phyloP scores from a whole-genome alignment of 1,140 invertebrate species.

The Drosophila ananassae region DNA sequence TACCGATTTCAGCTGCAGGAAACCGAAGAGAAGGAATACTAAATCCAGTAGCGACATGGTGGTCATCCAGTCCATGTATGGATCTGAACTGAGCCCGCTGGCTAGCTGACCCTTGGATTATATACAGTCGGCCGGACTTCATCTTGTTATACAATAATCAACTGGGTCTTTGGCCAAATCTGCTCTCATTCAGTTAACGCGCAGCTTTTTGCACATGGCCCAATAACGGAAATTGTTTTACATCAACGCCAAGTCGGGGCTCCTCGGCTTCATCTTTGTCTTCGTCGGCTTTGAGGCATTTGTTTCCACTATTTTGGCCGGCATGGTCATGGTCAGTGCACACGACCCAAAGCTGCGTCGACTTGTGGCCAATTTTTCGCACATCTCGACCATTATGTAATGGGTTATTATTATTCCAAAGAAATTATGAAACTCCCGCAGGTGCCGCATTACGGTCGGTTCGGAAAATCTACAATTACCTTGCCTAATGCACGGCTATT shows the following conservation, averaged over 20 bases:
- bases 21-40: conserved; percentile 14
- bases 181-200: conserved; percentile 48
- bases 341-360: conserved; percentile 49
- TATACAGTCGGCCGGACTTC: conserved; percentile 35
- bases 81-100: conserved; percentile 53
- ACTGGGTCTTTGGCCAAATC: conserved; percentile 48
- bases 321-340: conserved; percentile 83
- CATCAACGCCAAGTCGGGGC: conserved; percentile 64
- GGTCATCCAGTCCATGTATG: conserved; percentile 12
- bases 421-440: conserved; percentile 64
- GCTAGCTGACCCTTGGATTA: conserved; percentile 57
- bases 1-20: conserved; percentile 23
- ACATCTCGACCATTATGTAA: conserved; percentile 70
- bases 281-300: conserved; percentile 3
- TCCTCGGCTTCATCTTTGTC: conserved; percentile 21
- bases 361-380: conserved; percentile 74
- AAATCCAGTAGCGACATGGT: conserved; percentile 33
- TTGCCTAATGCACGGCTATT: conserved; percentile 44
- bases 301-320: conserved; percentile 32
- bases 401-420: conserved; percentile 60
- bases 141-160: conserved; percentile 67
- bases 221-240: conserved; percentile 80
- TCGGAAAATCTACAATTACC: conserved; percentile 35
- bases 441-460: conserved; percentile 25
- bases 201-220: conserved; percentile 71